Evolutionary conservation across 2,888 invertebrate species (phyloP).

Genomic region (Drosophila seclusa): DNA sequence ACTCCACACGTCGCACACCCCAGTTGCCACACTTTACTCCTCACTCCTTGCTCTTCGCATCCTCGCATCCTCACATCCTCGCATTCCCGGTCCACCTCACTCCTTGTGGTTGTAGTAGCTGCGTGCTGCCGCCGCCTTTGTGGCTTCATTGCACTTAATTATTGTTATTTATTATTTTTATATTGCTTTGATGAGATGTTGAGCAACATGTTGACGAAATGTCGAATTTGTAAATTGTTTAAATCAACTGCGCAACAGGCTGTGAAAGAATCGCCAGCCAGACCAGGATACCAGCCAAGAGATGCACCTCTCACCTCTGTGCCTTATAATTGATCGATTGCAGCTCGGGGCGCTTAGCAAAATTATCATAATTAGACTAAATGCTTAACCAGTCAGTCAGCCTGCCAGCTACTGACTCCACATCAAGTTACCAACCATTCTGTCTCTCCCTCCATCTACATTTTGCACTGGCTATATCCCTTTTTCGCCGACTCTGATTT

Average conservation of each 20-base stretch:
- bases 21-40: conserved; percentile 9
- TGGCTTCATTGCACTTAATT: conserved; percentile 84
- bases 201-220: conserved; percentile 80
- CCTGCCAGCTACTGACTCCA: conserved; percentile 26
- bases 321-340: conserved; percentile 81
- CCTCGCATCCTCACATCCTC: neutral
- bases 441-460: neutral
- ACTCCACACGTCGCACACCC: conserved; percentile 41
- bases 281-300: conserved; percentile 27
- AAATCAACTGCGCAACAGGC: conserved; percentile 54
- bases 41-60: neutral
- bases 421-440: conserved; percentile 14
- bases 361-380: conserved; percentile 81
- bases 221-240: conserved; percentile 82
- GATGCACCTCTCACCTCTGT: conserved; percentile 36
- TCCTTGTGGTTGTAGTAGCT: conserved; percentile 25
- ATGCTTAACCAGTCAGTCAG: conserved; percentile 55
- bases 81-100: neutral
- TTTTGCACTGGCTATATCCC: conserved; percentile 1
- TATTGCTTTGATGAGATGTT: conserved; percentile 81
- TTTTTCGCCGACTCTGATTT: conserved; percentile 8
- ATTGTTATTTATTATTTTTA: conserved; percentile 85
- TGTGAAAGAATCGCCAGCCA: conserved; percentile 10
- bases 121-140: conserved; percentile 48
- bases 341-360: conserved; percentile 73